Base-by-base conservation (phyloP, 2,113 vertebrate species). In the Forbesichthys papilliferus region DNA sequence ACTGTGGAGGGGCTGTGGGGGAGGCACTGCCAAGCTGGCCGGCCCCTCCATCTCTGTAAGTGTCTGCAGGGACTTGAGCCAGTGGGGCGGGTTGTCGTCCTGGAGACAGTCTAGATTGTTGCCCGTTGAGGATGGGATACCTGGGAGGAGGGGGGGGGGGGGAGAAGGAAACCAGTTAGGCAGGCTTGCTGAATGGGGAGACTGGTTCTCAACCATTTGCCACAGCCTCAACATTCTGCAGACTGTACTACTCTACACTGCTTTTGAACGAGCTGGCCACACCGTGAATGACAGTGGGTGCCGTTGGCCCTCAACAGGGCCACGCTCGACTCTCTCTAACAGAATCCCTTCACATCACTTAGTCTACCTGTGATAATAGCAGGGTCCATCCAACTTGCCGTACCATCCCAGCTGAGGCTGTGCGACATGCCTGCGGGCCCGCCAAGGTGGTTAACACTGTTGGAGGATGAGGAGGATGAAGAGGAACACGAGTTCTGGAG, bases 381-480 rank as follows among this genome's bases (percentile, higher is more conserved):
- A 76, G 98, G 98, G 90, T 99, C 98, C 96, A 99, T 99, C 98
- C 96, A 99, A 92, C 97, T 98, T 90, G 94, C 95, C 92, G 95
- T 94, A 89, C 94, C 92, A 80, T 98, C 96, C 96, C 98, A 98
- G 91, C 94, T 98, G 92, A 97, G 93, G 93, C 96, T 96, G 94
- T 98, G 96, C 72, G 95, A 94, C 88, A 92, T 70, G 54, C 95
- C 95, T 83, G 92, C 92, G 77, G 95, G 93, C 91, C 93, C 93
- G 86, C 96, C 97, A 83, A 96, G 96, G 94, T 99, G 97, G 91
- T 95, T 96, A 92, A 97, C 95, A 93, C 95, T 97, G 94, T 96
- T 97, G 88, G 96, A 96, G 86, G 96, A 96, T 80, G 96, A 96
- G 61, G 92, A 93, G 66, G 93, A 94, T 60, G 92, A 92, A 79